A percentile compares a stretch with the other conserved stretches of the same genome.
phyloP scores from a whole-genome alignment of 2,888 invertebrate species.

The Rotaria macrura region DNA sequence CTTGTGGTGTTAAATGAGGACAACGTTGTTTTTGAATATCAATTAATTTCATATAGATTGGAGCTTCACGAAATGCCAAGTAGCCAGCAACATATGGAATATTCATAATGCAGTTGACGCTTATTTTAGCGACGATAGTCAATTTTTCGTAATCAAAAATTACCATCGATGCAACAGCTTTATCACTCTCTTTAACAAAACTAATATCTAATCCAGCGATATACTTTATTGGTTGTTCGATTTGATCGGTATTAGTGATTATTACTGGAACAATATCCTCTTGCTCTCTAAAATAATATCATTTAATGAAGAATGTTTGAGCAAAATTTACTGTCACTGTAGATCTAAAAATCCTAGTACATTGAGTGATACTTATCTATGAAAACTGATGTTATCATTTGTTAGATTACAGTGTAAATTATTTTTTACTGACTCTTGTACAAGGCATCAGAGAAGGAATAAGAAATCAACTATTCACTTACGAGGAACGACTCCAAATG shows the following conservation, averaged over 20 bases:
- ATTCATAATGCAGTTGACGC: slow-evolving; percentile 37
- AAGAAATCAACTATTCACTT: too few relatives aligned
- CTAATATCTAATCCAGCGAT: background rate
- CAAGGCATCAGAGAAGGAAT: too few relatives aligned
- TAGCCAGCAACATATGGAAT: slow-evolving; percentile 52
- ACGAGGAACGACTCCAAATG: too few relatives aligned
- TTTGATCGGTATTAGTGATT: background rate
- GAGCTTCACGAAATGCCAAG: slow-evolving; percentile 51
- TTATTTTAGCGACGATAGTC: background rate
- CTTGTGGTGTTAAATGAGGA: slow-evolving; percentile 45
- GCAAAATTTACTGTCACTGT: too few relatives aligned
- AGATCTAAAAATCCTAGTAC: too few relatives aligned
- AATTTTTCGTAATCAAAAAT: background rate
- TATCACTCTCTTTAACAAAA: slow-evolving; percentile 1
- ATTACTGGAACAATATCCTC: background rate
- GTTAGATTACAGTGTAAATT: too few relatives aligned
- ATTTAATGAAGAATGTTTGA: too few relatives aligned
- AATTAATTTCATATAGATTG: slow-evolving; percentile 39
- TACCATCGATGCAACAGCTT: background rate
- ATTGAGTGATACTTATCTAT: too few relatives aligned
- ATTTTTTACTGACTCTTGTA: too few relatives aligned
- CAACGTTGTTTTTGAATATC: slow-evolving; percentile 38
- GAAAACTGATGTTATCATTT: too few relatives aligned
- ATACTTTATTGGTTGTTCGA: slow-evolving; percentile 2
- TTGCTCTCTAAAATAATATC: slow-evolving; percentile 12